Conservation (phyloP, 2,113 vertebrate species). For the Tursiops truncatus region DNA sequence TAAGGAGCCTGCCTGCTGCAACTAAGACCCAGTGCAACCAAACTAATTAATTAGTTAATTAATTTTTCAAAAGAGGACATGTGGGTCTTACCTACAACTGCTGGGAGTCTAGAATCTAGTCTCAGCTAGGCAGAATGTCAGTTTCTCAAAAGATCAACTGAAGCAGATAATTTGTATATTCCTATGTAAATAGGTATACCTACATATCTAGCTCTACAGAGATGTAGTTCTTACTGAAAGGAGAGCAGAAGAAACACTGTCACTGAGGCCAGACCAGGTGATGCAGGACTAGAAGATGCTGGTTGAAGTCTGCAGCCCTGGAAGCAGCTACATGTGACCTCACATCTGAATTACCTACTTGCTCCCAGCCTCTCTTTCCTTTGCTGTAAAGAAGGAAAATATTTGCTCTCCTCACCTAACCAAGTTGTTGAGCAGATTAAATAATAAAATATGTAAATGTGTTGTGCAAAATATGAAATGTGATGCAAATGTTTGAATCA, state of each 20-base stretch:
- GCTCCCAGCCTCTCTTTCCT: slow-evolving; percentile 2
- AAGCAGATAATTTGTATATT: neutral
- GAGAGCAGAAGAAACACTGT: neutral
- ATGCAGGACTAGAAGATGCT: neutral
- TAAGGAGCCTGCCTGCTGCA: too few species aligned
- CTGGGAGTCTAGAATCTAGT: neutral
- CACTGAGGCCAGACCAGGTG: neutral
- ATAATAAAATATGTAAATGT: neutral
- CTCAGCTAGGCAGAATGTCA: neutral
- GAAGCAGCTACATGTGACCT: neutral
- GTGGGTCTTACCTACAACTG: neutral
- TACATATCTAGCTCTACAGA: neutral
- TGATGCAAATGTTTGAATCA: neutral
- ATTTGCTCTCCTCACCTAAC: neutral
- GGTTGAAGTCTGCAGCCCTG: neutral
- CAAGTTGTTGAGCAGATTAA: neutral
- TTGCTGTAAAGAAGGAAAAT: neutral
- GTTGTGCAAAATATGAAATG: neutral
- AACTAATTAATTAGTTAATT: too few species aligned
- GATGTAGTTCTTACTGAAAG: neutral
- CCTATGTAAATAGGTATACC: neutral
- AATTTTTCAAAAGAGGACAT: neutral
- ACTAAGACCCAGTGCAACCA: too few species aligned
- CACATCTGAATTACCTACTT: neutral
- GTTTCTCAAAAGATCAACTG: neutral